Percentiles rank a stretch among this genome's conserved stretches.
These are phyloP conservation scores for Ligdia adustata DNA, from an alignment of 2,888 invertebrate genomes.

Conservation along the genomic window DNA sequence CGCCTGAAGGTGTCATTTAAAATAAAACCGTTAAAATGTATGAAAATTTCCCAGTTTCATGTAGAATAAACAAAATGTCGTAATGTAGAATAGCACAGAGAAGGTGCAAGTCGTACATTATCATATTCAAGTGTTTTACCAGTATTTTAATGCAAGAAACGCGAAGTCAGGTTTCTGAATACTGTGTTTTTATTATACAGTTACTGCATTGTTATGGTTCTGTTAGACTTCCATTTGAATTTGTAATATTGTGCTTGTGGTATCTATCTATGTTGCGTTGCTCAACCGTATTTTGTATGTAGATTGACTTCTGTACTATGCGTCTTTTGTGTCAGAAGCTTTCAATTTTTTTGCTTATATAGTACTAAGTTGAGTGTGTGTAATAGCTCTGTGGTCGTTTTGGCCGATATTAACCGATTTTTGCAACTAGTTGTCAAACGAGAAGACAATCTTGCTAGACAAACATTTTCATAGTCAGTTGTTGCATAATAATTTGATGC, in stretches of 20 bases:
- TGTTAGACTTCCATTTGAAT: conserved; percentile 4
- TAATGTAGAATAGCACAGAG: conserved; percentile 22
- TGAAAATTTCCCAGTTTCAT: conserved; percentile 20
- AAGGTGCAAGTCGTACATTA: conserved; percentile 20
- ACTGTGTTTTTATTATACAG: conserved; percentile 3
- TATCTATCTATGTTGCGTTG: too few species aligned
- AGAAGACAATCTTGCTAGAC: too few species aligned
- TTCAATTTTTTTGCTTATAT: too few species aligned
- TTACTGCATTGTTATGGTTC: conserved; percentile 11
- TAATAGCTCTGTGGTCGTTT: too few species aligned
- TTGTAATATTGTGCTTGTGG: conserved; percentile 3
- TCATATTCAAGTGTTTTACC: conserved; percentile 25
- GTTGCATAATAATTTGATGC: too few species aligned
- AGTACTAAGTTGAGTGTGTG: too few species aligned
- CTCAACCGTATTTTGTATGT: too few species aligned
- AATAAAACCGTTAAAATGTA: conserved; percentile 21
- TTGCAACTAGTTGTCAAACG: too few species aligned
- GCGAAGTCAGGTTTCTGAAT: conserved; percentile 23
- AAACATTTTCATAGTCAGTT: too few species aligned
- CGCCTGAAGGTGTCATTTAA: background rate
- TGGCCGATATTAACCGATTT: too few species aligned
- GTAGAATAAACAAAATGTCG: conserved; percentile 21
- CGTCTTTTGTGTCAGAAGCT: too few species aligned
- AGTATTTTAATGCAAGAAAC: conserved; percentile 20
- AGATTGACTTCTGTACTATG: too few species aligned